phyloP scores from a whole-genome alignment of 2,797 vertebrate species.

The Pelobates cultripes region DNA sequence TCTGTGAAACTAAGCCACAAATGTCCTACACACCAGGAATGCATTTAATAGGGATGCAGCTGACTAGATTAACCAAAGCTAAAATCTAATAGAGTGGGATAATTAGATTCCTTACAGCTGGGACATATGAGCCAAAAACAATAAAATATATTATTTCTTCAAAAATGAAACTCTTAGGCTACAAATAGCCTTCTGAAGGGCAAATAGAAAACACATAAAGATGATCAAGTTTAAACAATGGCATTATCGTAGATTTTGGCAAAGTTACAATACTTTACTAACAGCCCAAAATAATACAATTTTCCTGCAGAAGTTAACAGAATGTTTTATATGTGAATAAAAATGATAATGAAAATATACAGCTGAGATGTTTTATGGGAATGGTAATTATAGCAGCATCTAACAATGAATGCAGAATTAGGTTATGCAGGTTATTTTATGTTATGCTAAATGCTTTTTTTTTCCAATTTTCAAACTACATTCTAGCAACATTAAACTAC shows the following conservation, averaged over 20 bases:
- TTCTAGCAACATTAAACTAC: too few species aligned
- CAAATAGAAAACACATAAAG: constrained; percentile 24
- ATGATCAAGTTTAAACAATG: constrained; percentile 8
- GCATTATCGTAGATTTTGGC: constrained; percentile 17
- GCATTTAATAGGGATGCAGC: constrained; percentile 4
- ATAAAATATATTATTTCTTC: constrained; percentile 38
- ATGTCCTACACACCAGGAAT: background rate
- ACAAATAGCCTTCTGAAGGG: constrained; percentile 25
- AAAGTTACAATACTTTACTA: constrained; percentile 32
- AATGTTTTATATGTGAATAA: too few species aligned
- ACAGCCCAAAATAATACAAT: constrained; percentile 38
- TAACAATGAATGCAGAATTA: constrained; percentile 39
- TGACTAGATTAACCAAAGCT: constrained; percentile 16
- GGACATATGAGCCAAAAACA: constrained; percentile 31
- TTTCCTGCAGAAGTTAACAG: constrained; percentile 31
- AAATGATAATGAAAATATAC: too few species aligned
- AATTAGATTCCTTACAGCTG: constrained; percentile 32
- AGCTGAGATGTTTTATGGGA: constrained; percentile 27
- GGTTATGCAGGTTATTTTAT: constrained; percentile 27
- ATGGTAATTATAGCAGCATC: constrained; percentile 39
- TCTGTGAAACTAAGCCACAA: constrained; percentile 7
- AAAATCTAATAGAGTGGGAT: constrained; percentile 30
- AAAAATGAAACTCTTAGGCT: constrained; percentile 16
- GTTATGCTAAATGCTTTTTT: constrained; percentile 36
- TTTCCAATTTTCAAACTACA: constrained; percentile 6